Evolutionary conservation across 2,888 invertebrate genomes (phyloP).

Genomic region (Oscheius sp.): DNA sequence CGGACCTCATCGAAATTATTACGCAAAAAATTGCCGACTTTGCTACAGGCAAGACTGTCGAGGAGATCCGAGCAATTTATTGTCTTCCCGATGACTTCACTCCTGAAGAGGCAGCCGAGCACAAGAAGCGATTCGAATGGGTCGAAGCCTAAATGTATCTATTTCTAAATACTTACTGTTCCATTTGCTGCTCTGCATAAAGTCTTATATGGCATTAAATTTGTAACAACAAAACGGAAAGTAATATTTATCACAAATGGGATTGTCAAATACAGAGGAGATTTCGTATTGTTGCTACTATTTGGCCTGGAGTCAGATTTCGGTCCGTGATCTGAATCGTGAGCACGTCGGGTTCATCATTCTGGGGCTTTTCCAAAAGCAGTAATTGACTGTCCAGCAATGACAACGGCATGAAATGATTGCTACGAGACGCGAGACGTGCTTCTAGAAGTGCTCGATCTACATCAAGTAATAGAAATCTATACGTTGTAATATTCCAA

Average conservation of each 20-base stretch:
- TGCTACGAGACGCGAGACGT: conserved; percentile 28
- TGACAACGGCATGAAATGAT: conserved; percentile 44
- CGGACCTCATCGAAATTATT: no score
- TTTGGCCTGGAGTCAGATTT: not conserved
- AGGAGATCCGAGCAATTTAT: no score
- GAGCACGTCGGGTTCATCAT: conserved; percentile 22
- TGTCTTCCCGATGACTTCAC: no score
- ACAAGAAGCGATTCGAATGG: no score
- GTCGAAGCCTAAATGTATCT: no score
- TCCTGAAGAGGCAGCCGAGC: no score
- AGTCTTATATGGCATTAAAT: no score
- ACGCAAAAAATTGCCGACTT: no score
- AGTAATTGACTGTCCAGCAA: conserved; percentile 48
- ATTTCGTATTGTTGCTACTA: not conserved
- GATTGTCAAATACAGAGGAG: not conserved
- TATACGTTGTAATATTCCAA: not conserved
- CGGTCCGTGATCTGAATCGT: not conserved
- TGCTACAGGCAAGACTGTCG: no score
- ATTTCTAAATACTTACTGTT: no score
- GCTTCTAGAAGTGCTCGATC: conserved; percentile 20
- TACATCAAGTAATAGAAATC: conserved; percentile 12
- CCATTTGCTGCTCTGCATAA: no score
- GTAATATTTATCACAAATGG: not conserved
- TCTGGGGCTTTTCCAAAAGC: conserved; percentile 41
- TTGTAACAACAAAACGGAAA: no score